phyloP scores from a whole-genome alignment of 2,888 invertebrate species.

The Rotaria socialis region DNA sequence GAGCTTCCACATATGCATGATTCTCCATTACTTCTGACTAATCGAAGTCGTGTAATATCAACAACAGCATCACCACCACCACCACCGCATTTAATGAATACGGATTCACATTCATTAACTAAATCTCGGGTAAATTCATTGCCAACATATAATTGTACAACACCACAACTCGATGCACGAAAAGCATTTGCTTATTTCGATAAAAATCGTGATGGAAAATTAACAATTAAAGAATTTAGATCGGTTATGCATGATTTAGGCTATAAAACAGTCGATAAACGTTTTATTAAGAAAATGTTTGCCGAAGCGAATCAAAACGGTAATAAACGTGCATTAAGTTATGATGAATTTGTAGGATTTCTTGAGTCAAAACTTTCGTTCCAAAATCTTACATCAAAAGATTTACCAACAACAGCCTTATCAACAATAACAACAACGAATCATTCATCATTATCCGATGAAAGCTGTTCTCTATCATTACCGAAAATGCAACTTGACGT shows the following conservation, averaged over 20 bases:
- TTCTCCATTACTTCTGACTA: not conserved
- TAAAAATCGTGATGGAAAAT: slow-evolving; percentile 32
- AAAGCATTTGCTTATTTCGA: slow-evolving; percentile 32
- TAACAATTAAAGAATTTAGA: slow-evolving; percentile 30
- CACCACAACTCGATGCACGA: not conserved
- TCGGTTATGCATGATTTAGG: slow-evolving; percentile 15
- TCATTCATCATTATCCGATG: not conserved
- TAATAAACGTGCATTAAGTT: not conserved
- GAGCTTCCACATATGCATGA: slow-evolving; percentile 12
- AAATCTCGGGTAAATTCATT: not conserved
- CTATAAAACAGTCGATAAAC: slow-evolving; percentile 27
- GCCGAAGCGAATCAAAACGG: slow-evolving; percentile 32
- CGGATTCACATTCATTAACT: not conserved
- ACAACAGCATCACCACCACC: not conserved
- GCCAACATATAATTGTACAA: not conserved
- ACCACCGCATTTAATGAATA: not conserved
- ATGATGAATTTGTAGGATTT: slow-evolving; percentile 2
- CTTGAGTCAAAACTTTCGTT: not conserved
- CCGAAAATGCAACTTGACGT: not conserved
- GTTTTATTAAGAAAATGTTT: slow-evolving; percentile 3
- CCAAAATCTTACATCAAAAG: not conserved
- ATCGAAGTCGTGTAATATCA: not conserved
- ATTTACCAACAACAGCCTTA: not conserved
- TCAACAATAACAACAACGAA: not conserved
- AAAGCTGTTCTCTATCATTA: not conserved